Evolutionary conservation across 2,888 invertebrate genomes (phyloP).

Genomic region (Pristionchus fissidentatus): DNA sequence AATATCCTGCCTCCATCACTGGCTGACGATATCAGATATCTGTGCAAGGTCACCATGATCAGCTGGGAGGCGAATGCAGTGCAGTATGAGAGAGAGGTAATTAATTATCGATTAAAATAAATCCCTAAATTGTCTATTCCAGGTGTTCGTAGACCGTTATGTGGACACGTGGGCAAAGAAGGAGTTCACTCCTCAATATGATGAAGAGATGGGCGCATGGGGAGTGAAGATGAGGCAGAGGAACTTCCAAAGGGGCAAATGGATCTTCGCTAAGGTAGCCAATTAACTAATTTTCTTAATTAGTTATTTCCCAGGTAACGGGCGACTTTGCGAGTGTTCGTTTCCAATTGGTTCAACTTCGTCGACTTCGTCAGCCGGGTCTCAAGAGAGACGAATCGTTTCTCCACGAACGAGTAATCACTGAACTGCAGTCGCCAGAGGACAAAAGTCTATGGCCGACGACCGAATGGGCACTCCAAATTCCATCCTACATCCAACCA

Average conservation of each 20-base stretch:
- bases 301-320: slow-evolving; percentile 1
- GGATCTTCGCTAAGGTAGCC: slow-evolving; percentile 56
- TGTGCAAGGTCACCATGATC: slow-evolving; percentile 24
- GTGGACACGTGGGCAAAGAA: slow-evolving; percentile 67
- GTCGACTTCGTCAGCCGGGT: slow-evolving; percentile 59
- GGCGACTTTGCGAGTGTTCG: slow-evolving; percentile 51
- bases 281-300: neutral
- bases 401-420: slow-evolving; percentile 51
- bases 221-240: slow-evolving; percentile 61
- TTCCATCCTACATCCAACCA: slow-evolving; percentile 64
- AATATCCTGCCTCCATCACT: slow-evolving; percentile 62
- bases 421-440: slow-evolving; percentile 50
- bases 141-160: slow-evolving; percentile 61
- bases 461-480: slow-evolving; percentile 56
- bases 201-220: slow-evolving; percentile 61
- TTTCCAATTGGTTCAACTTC: slow-evolving; percentile 59
- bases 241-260: slow-evolving; percentile 64
- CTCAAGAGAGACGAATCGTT: slow-evolving; percentile 49
- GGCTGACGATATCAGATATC: slow-evolving; percentile 49
- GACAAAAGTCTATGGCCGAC: slow-evolving; percentile 49
- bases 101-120: neutral
- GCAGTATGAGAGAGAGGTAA: slow-evolving; percentile 36
- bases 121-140: neutral
- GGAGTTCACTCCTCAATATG: slow-evolving; percentile 55
- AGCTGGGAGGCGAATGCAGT: slow-evolving; percentile 44